Percentiles rank a stretch among this genome's conserved stretches.
These are phyloP conservation scores for Montipora capitata DNA, from an alignment of 92 coral and sea anemone genomes.

Conservation along the genomic window DNA sequence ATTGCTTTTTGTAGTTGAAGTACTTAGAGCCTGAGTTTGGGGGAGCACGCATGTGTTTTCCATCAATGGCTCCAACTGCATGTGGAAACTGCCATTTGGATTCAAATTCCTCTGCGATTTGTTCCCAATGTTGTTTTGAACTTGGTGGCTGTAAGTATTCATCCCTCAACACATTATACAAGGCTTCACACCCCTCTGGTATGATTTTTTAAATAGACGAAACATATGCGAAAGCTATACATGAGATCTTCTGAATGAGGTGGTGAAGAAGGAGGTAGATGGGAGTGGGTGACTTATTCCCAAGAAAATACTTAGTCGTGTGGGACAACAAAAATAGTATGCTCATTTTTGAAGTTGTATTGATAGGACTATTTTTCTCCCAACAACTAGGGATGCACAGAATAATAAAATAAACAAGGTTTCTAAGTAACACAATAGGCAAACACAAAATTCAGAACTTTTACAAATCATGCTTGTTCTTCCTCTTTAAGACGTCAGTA, in stretches of 20 bases:
- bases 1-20: slow-evolving; percentile 36
- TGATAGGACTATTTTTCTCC: too few relatives aligned
- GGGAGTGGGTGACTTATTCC: too few relatives aligned
- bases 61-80: slow-evolving; percentile 61
- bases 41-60: slow-evolving; percentile 74
- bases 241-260: slow-evolving; percentile 23
- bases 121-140: slow-evolving; percentile 49
- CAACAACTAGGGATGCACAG: too few relatives aligned
- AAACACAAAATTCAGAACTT: neutral
- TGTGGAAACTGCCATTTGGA: too few relatives aligned
- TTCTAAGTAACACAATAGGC: too few relatives aligned
- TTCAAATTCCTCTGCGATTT: slow-evolving; percentile 64
- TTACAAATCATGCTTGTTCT: neutral
- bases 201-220: slow-evolving; percentile 44
- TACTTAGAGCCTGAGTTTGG: slow-evolving; percentile 72
- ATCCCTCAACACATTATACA: slow-evolving; percentile 43
- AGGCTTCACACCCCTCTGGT: slow-evolving; percentile 56
- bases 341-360: too few relatives aligned
- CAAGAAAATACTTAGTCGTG: too few relatives aligned
- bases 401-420: too few relatives aligned
- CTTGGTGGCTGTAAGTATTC: slow-evolving; percentile 39
- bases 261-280: too few relatives aligned
- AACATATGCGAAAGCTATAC: slow-evolving; percentile 39
- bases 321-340: too few relatives aligned
- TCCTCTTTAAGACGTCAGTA: too few relatives aligned